These are phyloP conservation scores for Halictus rubicundus DNA, from an alignment of 1,140 invertebrate species.

Conservation along the genomic window DNA sequence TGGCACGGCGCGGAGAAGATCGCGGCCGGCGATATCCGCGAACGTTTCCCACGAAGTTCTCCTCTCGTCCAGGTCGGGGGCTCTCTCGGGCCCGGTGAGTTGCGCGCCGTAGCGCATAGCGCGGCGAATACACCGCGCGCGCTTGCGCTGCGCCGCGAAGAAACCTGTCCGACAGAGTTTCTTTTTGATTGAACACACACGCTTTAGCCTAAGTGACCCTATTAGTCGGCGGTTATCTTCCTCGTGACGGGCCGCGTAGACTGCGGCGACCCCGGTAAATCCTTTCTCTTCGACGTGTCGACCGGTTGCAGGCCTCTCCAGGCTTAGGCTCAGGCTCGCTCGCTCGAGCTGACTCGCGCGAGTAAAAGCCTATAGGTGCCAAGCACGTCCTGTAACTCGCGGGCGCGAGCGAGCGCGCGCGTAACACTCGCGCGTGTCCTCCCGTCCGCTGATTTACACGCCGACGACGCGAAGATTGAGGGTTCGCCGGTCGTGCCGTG, in stretches of 20 bases:
- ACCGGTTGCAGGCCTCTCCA: slow-evolving; percentile 11
- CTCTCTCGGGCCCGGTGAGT: neutral
- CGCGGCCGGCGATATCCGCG: slow-evolving; percentile 19
- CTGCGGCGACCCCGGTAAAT: slow-evolving; percentile 55
- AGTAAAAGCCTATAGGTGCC: neutral
- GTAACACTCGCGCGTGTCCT: neutral
- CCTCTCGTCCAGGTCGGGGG: neutral
- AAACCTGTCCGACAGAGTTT: slow-evolving; percentile 49
- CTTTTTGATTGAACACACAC: slow-evolving; percentile 44
- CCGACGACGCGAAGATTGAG: slow-evolving; percentile 3
- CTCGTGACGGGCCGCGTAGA: slow-evolving; percentile 51
- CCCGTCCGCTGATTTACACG: slow-evolving; percentile 13
- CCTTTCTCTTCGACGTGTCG: slow-evolving; percentile 64
- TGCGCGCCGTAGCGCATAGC: slow-evolving; percentile 1
- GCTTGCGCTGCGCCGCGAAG: slow-evolving; percentile 26
- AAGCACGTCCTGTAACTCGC: slow-evolving; percentile 4
- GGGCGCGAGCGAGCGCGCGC: neutral
- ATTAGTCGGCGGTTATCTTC: slow-evolving; percentile 63
- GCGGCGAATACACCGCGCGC: too few relatives aligned
- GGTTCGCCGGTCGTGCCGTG: neutral
- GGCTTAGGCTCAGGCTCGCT: too few relatives aligned
- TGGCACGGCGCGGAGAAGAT: slow-evolving; percentile 16
- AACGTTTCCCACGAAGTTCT: slow-evolving; percentile 41
- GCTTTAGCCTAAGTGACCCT: slow-evolving; percentile 58
- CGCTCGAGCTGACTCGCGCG: slow-evolving; percentile 24